Conservation (phyloP, 2,888 invertebrate species). For the Beris morrisii region DNA sequence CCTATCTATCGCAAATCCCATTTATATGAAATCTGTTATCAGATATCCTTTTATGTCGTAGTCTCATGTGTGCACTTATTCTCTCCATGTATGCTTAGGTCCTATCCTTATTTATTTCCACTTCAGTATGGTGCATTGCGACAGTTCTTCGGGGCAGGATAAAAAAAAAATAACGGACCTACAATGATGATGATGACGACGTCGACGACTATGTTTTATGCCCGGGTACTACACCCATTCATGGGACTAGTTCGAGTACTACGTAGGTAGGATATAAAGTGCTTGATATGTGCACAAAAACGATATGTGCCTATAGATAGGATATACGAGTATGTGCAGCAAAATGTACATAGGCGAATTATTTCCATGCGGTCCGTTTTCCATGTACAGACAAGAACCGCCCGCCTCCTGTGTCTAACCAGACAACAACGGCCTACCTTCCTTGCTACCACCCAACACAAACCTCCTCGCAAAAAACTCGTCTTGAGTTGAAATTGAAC, state of each 20-base stretch:
- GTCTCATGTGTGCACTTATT: conserved; percentile 2
- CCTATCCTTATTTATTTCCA: conserved; percentile 39
- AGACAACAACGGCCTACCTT: too few species aligned
- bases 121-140: conserved; percentile 41
- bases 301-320: too few species aligned
- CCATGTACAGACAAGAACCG: conserved; percentile 2
- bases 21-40: conserved; percentile 22
- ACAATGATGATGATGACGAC: conserved; percentile 26
- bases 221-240: conserved; percentile 9
- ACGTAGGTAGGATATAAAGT: background rate
- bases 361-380: background rate
- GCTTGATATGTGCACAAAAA: too few species aligned
- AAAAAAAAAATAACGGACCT: conserved; percentile 18
- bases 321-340: background rate
- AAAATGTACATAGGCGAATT: conserved; percentile 16
- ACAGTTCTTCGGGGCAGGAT: conserved; percentile 37
- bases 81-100: conserved; percentile 2
- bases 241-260: conserved; percentile 5
- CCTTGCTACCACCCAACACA: too few species aligned
- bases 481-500: conserved; percentile 24
- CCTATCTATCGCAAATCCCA: conserved; percentile 13
- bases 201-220: conserved; percentile 20
- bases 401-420: too few species aligned
- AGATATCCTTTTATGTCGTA: conserved; percentile 15
- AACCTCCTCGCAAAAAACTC: background rate